phyloP scores from a whole-genome alignment of 2,113 vertebrate genomes.

The Pheucticus melanocephalus region DNA sequence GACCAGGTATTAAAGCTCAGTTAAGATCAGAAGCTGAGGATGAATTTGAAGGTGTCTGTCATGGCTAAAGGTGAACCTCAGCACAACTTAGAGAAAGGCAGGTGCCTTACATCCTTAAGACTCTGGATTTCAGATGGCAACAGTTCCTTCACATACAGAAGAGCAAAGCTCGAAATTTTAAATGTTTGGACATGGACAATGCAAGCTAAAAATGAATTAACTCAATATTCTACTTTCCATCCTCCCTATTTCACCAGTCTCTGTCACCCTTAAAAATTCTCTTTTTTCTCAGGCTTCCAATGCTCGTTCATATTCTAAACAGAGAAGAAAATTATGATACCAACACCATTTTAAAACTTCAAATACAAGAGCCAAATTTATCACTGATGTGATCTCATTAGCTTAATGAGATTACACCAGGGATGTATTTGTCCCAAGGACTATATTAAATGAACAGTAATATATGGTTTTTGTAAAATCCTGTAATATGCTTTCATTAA shows the following conservation, averaged over 20 bases:
- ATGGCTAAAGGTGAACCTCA: not conserved
- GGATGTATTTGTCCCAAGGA: constrained; percentile 53
- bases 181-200: not conserved
- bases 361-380: constrained; percentile 39
- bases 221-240: not conserved
- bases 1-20: not conserved
- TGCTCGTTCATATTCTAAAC: not conserved
- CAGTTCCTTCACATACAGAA: not conserved
- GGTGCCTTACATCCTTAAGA: not conserved
- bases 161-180: not conserved
- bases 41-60: not conserved
- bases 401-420: constrained; percentile 52
- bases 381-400: constrained; percentile 49
- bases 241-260: not conserved
- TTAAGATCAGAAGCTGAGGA: not conserved
- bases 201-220: not conserved
- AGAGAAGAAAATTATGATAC: not conserved
- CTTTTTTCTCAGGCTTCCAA: not conserved
- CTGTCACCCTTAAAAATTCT: not conserved
- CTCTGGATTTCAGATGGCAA: not conserved
- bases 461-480: constrained; percentile 40
- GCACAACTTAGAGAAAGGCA: not conserved
- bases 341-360: constrained; percentile 24
- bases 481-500: constrained; percentile 55
- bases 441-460: constrained; percentile 48